Conservation (phyloP, 2,888 invertebrate genomes). For the Acleris sparsana region DNA sequence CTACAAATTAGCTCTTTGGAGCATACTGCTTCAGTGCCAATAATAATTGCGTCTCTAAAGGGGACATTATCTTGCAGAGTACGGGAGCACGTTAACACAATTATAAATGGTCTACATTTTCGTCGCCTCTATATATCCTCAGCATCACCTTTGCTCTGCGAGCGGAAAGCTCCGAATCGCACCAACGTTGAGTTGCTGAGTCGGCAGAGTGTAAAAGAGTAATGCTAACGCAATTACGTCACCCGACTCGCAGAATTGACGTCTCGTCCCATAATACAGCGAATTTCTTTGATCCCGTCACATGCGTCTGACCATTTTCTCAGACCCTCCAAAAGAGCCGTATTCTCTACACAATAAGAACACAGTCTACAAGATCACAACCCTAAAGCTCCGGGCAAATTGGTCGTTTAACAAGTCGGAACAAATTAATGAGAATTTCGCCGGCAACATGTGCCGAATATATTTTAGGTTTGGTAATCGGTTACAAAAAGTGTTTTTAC, state of each 20-base stretch:
- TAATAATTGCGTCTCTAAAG: constrained; percentile 8
- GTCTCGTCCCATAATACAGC: constrained; percentile 34
- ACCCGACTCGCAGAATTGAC: constrained; percentile 39
- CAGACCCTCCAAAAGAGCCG: constrained; percentile 27
- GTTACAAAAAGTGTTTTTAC: constrained; percentile 36
- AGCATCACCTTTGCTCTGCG: constrained; percentile 22
- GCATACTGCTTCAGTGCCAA: background rate
- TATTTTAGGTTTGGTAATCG: constrained; percentile 38
- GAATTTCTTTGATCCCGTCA: constrained; percentile 43
- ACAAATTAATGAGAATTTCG: constrained; percentile 46
- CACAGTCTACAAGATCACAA: constrained; percentile 1
- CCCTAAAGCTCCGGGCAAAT: constrained; percentile 34
- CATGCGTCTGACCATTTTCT: constrained; percentile 33
- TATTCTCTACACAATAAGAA: constrained; percentile 6
- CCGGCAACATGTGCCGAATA: constrained; percentile 42
- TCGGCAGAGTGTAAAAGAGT: constrained; percentile 42
- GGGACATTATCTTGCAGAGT: constrained; percentile 18
- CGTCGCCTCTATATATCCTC: background rate
- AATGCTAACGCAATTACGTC: constrained; percentile 46
- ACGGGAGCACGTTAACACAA: constrained; percentile 14
- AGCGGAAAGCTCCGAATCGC: constrained; percentile 23
- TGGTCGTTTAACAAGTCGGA: constrained; percentile 41
- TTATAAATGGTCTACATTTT: constrained; percentile 9
- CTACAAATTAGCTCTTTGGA: background rate
- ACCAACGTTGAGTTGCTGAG: constrained; percentile 33